Percentiles rank a stretch among this genome's conserved stretches.
Evolutionary conservation across 2,888 invertebrate species (phyloP).

Genomic region (Fabriciana adippe): DNA sequence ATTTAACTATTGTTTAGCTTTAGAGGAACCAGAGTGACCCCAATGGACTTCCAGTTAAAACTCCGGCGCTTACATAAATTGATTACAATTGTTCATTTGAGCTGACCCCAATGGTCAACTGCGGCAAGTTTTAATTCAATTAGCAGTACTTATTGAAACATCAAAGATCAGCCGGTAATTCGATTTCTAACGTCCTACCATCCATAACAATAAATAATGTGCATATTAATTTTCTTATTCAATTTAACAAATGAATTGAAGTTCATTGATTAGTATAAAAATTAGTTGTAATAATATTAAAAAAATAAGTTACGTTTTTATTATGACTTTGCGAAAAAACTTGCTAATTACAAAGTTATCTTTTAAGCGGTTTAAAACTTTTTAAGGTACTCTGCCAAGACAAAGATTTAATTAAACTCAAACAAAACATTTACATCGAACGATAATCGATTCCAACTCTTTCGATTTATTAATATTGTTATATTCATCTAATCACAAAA

Average conservation of each 20-base stretch:
- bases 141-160: constrained; percentile 36
- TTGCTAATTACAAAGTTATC: no score
- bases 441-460: no score
- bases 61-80: constrained; percentile 35
- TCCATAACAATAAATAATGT: background rate
- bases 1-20: constrained; percentile 13
- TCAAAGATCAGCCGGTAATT: constrained; percentile 28
- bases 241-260: background rate
- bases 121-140: constrained; percentile 38
- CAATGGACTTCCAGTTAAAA: constrained; percentile 28
- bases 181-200: constrained; percentile 17
- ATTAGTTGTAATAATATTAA: no score
- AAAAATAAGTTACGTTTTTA: no score
- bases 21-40: constrained; percentile 18
- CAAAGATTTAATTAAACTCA: no score
- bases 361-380: no score
- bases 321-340: no score
- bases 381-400: no score
- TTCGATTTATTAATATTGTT: no score
- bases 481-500: no score
- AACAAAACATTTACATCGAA: no score
- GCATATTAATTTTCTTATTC: background rate
- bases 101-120: constrained; percentile 39
- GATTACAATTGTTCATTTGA: constrained; percentile 40
- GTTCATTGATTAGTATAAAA: no score